Percentiles rank a stretch among this genome's conserved stretches.
phyloP scores from a whole-genome alignment of 2,888 invertebrate species.

The Cepaea hortensis region DNA sequence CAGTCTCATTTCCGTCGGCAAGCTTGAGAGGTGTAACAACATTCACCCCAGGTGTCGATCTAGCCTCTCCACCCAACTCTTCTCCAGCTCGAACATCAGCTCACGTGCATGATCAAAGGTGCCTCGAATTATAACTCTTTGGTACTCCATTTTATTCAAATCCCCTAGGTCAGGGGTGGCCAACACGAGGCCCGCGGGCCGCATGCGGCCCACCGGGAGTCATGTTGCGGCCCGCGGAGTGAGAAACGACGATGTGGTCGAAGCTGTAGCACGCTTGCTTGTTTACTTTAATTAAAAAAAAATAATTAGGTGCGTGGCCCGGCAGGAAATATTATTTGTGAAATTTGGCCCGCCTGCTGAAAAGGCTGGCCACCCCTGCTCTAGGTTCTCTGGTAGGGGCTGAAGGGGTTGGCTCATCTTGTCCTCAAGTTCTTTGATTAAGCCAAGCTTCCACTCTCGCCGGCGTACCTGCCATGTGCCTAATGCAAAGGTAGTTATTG shows the following conservation, averaged over 20 bases:
- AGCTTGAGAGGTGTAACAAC: slow-evolving; percentile 93
- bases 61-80: slow-evolving; percentile 13
- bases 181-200: no score
- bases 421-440: slow-evolving; percentile 84
- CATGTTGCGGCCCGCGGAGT: no score
- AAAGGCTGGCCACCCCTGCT: slow-evolving; percentile 89
- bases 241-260: no score
- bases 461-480: slow-evolving; percentile 96
- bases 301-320: no score
- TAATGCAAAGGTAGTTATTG: slow-evolving; percentile 87
- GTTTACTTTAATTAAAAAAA: no score
- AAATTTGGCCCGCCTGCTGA: slow-evolving; percentile 80
- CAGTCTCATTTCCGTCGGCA: slow-evolving; percentile 84
- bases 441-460: slow-evolving; percentile 89
- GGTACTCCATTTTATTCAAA: slow-evolving; percentile 86
- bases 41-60: slow-evolving; percentile 76
- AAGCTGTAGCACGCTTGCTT: no score
- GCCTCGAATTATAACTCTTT: slow-evolving; percentile 86
- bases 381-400: slow-evolving; percentile 73
- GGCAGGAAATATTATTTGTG: no score
- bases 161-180: slow-evolving; percentile 72
- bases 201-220: no score
- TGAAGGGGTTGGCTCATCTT: slow-evolving; percentile 82
- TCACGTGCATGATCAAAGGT: slow-evolving; percentile 90
- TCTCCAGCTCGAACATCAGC: slow-evolving; percentile 62